Base-by-base conservation (phyloP, 2,888 invertebrate species). In the Melieria crassipennis region DNA sequence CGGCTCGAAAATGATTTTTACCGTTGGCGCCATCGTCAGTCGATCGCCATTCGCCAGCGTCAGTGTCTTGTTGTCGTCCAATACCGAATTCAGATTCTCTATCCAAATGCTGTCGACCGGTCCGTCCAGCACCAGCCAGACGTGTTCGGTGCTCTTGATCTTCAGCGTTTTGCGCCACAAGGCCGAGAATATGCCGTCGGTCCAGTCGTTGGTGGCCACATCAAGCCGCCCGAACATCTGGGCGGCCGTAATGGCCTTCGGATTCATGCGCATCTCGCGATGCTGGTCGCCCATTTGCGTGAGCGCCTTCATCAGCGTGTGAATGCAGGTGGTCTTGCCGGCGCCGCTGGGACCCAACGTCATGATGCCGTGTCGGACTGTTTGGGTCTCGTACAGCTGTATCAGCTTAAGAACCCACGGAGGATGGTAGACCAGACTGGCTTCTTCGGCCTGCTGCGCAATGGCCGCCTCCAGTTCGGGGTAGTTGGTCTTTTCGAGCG, bases 91-190 rank as follows among this genome's bases (percentile, higher is more conserved):
- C 77, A 98, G 90, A 87, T 98, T 98, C 87, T 98, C 98, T 78
- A 98, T 98, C 98, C 98, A 98, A 78, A 98, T 97, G 79, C 97
- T 96, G 84, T 98, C 98, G 0, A 98, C 98, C 0, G 98, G 98
- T 0, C 98, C 98, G 82, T 98, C 98, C 56, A 98, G 88, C 0
- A 98, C 96, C 61, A 98, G 87, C 98, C 98, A 98, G 42, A 98
- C 91, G 83, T 95, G 91, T 80, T 98, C 98, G 84, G 91, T 93
- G 77, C 93, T 91, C 87, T 95, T 97, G 1, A 94, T 88, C 87
- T 95, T 95, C 2, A 97, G 89, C 0, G 98, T 97, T 87, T 97
- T 96, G 55, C 98, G 90, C 98, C 98, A 98, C 0, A 98, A 88
- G 0, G 98, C 96, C 0, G 98, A 97, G 87, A 98, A 98, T 81